Conservation (phyloP, 2,797 vertebrate genomes). For the Eulemur rubriventer region DNA sequence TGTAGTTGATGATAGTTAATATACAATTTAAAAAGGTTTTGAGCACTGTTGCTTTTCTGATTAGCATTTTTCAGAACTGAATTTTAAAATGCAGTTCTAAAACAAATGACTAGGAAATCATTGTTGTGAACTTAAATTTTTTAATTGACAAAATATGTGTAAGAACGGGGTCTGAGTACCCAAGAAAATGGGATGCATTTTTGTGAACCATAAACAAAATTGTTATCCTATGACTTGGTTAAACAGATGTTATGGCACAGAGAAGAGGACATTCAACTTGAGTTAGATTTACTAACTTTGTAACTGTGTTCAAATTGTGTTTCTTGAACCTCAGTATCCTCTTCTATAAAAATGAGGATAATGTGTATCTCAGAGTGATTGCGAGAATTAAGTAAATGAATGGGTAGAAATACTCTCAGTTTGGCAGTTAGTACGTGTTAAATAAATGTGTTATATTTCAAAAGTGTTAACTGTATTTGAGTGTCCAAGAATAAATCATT, state of each 20-base stretch:
- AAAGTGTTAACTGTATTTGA: not conserved
- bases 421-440: not conserved
- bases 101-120: not conserved
- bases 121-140: not conserved
- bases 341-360: not conserved
- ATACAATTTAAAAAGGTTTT: not conserved
- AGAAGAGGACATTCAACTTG: not conserved
- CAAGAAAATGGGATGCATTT: not conserved
- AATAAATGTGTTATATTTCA: conserved; percentile 21
- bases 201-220: not conserved
- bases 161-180: not conserved
- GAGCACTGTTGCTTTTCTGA: not conserved
- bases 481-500: conserved; percentile 7
- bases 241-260: not conserved
- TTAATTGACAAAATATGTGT: not conserved
- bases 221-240: not conserved
- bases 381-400: not conserved
- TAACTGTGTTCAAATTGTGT: not conserved
- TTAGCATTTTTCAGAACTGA: not conserved
- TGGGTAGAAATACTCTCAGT: not conserved
- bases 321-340: not conserved
- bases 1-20: not conserved
- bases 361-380: not conserved
- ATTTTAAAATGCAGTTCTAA: not conserved
- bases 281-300: conserved; percentile 30